A percentile compares a stretch with the other conserved stretches of the same genome.
These are phyloP conservation scores for Oceanodroma tethys DNA, from an alignment of 2,113 vertebrate species.

Conservation along the genomic window DNA sequence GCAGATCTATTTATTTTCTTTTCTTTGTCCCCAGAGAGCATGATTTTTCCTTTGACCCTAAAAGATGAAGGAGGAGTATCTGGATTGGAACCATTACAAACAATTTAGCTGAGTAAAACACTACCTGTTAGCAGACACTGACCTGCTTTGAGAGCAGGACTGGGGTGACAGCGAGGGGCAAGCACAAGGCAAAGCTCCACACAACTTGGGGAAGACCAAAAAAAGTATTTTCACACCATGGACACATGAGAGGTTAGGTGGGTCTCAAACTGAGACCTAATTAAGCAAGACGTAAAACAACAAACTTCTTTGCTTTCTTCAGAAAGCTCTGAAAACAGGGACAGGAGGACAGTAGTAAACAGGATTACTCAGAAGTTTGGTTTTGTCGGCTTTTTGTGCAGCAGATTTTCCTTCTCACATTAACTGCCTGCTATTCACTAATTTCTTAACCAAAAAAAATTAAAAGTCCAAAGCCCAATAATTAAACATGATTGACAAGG, in stretches of 20 bases:
- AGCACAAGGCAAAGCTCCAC: neutral
- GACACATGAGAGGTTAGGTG: neutral
- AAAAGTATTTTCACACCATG: neutral
- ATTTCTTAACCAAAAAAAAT: neutral
- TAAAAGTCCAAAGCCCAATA: neutral
- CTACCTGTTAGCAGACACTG: neutral
- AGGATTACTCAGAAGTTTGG: neutral
- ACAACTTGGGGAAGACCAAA: neutral
- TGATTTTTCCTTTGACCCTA: neutral
- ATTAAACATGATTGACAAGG: neutral
- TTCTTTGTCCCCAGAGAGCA: neutral
- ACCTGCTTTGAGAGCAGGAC: neutral
- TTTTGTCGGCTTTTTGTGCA: neutral
- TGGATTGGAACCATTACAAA: neutral
- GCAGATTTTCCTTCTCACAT: neutral
- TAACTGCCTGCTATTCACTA: neutral
- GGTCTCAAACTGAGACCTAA: neutral
- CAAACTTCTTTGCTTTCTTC: neutral
- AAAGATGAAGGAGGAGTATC: neutral
- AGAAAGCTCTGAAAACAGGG: neutral
- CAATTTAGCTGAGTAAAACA: neutral
- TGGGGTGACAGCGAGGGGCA: neutral
- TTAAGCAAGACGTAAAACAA: neutral
- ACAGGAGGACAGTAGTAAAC: neutral
- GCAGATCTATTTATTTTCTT: neutral